phyloP scores from a whole-genome alignment of 2,888 invertebrate species.

The Dendrolimus pini region DNA sequence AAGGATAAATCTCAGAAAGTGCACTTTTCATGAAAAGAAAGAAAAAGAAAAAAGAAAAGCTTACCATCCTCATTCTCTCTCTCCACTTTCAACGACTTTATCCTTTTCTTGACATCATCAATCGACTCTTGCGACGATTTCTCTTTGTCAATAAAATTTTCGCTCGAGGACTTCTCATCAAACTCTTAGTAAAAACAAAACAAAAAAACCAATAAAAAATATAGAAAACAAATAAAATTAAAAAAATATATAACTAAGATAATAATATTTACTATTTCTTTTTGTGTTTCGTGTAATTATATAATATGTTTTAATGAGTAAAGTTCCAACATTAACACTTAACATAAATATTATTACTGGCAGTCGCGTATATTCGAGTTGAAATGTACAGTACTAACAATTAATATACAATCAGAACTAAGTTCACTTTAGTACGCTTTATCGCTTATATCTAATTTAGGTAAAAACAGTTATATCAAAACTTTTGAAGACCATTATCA shows the following conservation, averaged over 20 bases:
- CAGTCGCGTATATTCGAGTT: too few species aligned
- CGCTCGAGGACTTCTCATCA: constrained; percentile 46
- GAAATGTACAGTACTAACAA: too few species aligned
- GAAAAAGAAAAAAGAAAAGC: constrained; percentile 19
- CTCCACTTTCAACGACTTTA: constrained; percentile 67
- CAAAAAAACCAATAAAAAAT: constrained; percentile 19
- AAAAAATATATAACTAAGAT: not conserved
- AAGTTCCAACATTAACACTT: too few species aligned
- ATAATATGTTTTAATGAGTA: too few species aligned
- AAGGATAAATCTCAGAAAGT: not conserved
- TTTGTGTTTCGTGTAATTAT: too few species aligned
- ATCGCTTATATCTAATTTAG: too few species aligned
- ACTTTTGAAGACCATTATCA: too few species aligned
- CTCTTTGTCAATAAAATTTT: constrained; percentile 42
- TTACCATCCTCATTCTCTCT: constrained; percentile 70
- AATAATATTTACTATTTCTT: too few species aligned
- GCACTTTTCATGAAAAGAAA: constrained; percentile 8
- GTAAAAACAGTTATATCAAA: too few species aligned
- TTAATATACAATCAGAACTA: too few species aligned
- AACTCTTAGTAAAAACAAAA: constrained; percentile 16
- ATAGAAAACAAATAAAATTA: constrained; percentile 21
- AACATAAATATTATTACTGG: too few species aligned
- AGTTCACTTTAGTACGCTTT: too few species aligned
- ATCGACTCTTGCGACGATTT: constrained; percentile 57
- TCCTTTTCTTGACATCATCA: constrained; percentile 62